A percentile compares a stretch with the other conserved stretches of the same genome.
phyloP scores from a whole-genome alignment of 2,888 invertebrate genomes.

The Beris chalybata region DNA sequence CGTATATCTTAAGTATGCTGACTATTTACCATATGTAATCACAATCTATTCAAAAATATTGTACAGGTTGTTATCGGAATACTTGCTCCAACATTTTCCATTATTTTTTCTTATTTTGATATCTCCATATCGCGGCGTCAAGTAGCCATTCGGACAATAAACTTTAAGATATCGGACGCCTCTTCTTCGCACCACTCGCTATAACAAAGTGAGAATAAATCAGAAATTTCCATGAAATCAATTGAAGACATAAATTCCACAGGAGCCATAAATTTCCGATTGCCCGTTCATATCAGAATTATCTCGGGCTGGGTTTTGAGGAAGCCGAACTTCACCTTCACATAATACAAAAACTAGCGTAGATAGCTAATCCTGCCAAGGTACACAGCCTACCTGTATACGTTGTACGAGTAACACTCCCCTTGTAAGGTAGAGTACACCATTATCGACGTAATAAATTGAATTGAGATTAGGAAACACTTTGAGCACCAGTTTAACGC shows the following conservation, averaged over 20 bases:
- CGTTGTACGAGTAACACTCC: neutral
- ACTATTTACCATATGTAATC: no score
- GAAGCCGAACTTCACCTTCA: constrained; percentile 27
- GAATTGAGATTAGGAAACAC: constrained; percentile 35
- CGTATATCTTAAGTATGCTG: no score
- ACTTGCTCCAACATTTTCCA: no score
- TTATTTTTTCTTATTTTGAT: constrained; percentile 2
- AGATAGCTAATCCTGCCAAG: constrained; percentile 15
- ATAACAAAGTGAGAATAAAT: constrained; percentile 24
- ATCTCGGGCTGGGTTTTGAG: constrained; percentile 15
- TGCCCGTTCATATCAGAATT: constrained; percentile 21
- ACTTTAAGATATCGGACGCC: constrained; percentile 18
- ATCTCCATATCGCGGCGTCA: constrained; percentile 28
- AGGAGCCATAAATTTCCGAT: constrained; percentile 27
- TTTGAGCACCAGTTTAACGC: constrained; percentile 31
- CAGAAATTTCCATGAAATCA: constrained; percentile 27
- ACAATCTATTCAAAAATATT: no score
- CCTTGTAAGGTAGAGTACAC: constrained; percentile 20
- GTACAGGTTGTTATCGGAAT: no score
- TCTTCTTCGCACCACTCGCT: neutral
- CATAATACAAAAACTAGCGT: constrained; percentile 4
- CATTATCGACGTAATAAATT: constrained; percentile 35
- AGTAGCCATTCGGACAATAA: constrained; percentile 30
- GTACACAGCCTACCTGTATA: neutral
- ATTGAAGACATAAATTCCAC: constrained; percentile 29